Percentiles rank a stretch among this genome's conserved stretches.
These are phyloP conservation scores for Diogma glabrata DNA, from an alignment of 2,888 invertebrate genomes.

Conservation along the genomic window DNA sequence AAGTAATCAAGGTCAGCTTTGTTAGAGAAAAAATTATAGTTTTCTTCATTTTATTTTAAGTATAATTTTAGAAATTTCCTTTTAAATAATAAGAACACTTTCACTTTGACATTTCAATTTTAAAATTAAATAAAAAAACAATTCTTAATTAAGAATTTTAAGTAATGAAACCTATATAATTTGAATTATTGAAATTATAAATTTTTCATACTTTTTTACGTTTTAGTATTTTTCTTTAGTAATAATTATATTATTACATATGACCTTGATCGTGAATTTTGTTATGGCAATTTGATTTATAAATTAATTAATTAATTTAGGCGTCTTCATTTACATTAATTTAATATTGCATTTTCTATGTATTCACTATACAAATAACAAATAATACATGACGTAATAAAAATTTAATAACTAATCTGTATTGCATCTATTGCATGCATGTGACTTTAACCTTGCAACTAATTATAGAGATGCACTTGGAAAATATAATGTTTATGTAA, in stretches of 20 bases:
- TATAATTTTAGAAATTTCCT: too few relatives aligned
- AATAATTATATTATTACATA: too few relatives aligned
- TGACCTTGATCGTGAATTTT: conserved; percentile 7
- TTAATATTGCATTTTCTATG: too few relatives aligned
- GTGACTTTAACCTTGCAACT: conserved; percentile 21
- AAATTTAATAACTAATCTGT: neutral
- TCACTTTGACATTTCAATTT: conserved; percentile 1
- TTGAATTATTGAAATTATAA: neutral
- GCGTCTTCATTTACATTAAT: neutral
- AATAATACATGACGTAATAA: conserved; percentile 9
- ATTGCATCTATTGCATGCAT: conserved; percentile 8
- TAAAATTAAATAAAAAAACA: neutral
- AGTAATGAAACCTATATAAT: neutral
- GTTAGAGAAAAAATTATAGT: neutral
- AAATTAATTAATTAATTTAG: neutral
- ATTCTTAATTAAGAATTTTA: neutral
- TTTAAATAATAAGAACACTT: too few relatives aligned
- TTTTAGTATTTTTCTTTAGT: too few relatives aligned
- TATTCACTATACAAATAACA: too few relatives aligned
- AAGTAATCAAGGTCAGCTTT: conserved; percentile 8
- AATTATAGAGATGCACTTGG: conserved; percentile 20
- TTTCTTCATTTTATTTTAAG: too few relatives aligned
- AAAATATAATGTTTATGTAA: too few relatives aligned
- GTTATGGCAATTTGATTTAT: neutral
- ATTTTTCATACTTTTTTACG: too few relatives aligned